phyloP scores from a whole-genome alignment of 2,888 invertebrate genomes.

The Microplitis manilae region DNA sequence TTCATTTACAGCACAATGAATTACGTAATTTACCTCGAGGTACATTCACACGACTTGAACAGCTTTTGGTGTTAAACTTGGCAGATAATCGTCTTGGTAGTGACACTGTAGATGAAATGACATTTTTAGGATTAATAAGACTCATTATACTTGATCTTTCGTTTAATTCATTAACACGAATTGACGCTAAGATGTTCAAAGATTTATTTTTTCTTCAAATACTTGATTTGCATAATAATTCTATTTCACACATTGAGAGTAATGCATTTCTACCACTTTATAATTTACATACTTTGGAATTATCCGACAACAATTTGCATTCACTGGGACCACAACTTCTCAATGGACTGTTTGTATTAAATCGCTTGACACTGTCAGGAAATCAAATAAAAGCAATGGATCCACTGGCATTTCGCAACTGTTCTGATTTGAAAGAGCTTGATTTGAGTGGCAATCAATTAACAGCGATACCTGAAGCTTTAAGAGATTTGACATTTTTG shows the following conservation, averaged over 20 bases:
- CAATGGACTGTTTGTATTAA: constrained; percentile 87
- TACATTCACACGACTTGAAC: constrained; percentile 87
- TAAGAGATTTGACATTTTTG: constrained; percentile 85
- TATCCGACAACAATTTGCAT: constrained; percentile 89
- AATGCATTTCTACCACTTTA: constrained; percentile 90
- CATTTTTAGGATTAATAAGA: constrained; percentile 88
- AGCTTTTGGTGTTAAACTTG: constrained; percentile 87
- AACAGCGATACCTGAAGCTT: constrained; percentile 84
- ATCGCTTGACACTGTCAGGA: constrained; percentile 88
- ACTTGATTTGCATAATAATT: constrained; percentile 88
- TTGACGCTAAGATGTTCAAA: constrained; percentile 88
- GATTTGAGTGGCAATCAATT: constrained; percentile 91
- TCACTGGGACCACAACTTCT: constrained; percentile 86
- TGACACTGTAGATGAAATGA: constrained; percentile 87
- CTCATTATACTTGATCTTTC: constrained; percentile 89
- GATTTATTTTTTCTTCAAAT: constrained; percentile 90
- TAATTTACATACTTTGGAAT: constrained; percentile 89
- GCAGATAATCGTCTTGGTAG: constrained; percentile 89
- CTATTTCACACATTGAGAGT: constrained; percentile 90
- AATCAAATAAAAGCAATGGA: constrained; percentile 87
- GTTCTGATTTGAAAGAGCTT: constrained; percentile 89
- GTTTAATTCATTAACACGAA: constrained; percentile 87
- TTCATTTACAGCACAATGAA: constrained; percentile 89
- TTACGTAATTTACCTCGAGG: constrained; percentile 87
- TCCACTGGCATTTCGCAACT: constrained; percentile 87